These are phyloP conservation scores for Aythya baeri DNA, from an alignment of 2,113 vertebrate species.

Conservation along the genomic window DNA sequence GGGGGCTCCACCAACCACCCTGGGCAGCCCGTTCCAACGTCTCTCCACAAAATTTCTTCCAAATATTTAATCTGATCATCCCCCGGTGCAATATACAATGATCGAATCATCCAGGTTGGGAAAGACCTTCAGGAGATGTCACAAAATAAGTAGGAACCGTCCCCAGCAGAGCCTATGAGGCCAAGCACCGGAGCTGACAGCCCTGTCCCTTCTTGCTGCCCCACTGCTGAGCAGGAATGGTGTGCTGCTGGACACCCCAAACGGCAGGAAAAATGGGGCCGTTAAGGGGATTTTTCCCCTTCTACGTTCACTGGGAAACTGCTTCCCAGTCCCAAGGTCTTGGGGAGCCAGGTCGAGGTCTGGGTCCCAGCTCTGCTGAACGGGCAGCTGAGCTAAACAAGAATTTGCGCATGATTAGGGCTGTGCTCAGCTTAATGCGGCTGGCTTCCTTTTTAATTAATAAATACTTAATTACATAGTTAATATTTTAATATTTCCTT, in stretches of 20 bases:
- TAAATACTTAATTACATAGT: slow-evolving; percentile 64
- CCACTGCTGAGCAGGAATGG: background rate
- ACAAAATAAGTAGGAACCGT: background rate
- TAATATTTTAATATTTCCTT: slow-evolving; percentile 69
- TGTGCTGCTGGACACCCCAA: no score
- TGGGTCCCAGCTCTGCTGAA: background rate
- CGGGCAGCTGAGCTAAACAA: background rate
- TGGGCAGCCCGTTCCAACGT: background rate
- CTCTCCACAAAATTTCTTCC: no score
- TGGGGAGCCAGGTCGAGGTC: background rate
- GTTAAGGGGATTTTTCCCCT: background rate
- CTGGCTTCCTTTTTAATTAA: slow-evolving; percentile 60
- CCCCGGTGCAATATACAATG: no score
- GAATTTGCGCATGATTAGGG: background rate
- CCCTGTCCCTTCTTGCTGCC: background rate
- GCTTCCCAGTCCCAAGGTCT: background rate
- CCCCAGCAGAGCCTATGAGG: background rate
- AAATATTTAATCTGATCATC: background rate
- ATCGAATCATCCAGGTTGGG: background rate
- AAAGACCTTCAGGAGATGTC: background rate
- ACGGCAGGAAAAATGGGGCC: background rate
- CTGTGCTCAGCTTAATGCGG: background rate
- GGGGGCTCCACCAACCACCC: background rate
- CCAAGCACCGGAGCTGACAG: background rate
- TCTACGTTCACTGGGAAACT: background rate